Percentiles rank a stretch among this genome's conserved stretches.
These are phyloP conservation scores for Chloroceryle inda DNA, from an alignment of 2,797 vertebrate species.

Conservation along the genomic window DNA sequence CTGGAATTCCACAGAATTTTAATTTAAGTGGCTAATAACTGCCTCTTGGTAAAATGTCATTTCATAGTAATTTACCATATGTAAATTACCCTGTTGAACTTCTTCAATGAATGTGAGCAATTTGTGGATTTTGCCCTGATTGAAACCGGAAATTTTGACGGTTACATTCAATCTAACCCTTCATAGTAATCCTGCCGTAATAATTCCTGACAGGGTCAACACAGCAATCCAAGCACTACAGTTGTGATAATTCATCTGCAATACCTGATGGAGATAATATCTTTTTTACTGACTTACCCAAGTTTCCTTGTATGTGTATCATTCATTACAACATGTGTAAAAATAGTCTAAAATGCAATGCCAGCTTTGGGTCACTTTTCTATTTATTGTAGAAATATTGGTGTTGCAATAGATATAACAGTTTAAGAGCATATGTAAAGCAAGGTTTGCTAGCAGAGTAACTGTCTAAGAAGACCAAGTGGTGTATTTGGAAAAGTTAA, in stretches of 20 bases:
- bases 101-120: not conserved
- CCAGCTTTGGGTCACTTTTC: not conserved
- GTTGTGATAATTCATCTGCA: not conserved
- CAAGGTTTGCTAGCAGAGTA: not conserved
- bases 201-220: not conserved
- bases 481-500: not conserved
- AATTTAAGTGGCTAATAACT: not conserved
- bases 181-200: not conserved
- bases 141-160: not conserved
- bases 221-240: not conserved
- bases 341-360: not conserved
- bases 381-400: not conserved
- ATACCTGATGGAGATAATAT: not conserved
- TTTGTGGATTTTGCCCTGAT: not conserved
- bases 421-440: not conserved
- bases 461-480: not conserved
- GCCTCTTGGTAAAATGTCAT: not conserved
- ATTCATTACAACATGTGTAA: not conserved
- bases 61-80: not conserved
- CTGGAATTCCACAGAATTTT: not conserved
- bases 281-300: not conserved
- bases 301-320: not conserved
- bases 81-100: not conserved
- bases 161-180: not conserved
- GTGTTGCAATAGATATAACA: not conserved